A percentile compares a stretch with the other conserved stretches of the same genome.
These are phyloP conservation scores for Marcusenius ussheri DNA, from an alignment of 2,113 vertebrate genomes.

Conservation along the genomic window DNA sequence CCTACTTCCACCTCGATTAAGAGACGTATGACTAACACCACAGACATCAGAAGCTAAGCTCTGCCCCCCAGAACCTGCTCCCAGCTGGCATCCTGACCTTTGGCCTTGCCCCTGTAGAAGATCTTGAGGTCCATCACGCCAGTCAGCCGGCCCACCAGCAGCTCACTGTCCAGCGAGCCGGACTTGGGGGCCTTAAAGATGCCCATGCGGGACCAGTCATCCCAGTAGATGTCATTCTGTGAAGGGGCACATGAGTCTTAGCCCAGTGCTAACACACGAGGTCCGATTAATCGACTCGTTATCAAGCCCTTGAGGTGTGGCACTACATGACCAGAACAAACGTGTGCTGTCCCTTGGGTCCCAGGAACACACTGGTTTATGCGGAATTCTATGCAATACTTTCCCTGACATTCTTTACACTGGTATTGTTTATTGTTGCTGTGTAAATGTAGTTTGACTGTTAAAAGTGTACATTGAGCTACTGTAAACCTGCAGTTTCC, in stretches of 20 bases:
- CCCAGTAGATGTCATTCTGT: constrained; percentile 96
- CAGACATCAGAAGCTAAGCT: background rate
- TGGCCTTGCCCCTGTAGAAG: constrained; percentile 85
- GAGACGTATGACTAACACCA: background rate
- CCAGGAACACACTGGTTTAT: background rate
- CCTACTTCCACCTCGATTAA: background rate
- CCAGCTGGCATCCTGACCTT: constrained; percentile 56
- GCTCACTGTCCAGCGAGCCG: constrained; percentile 68
- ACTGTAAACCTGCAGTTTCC: background rate
- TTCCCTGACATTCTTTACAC: background rate
- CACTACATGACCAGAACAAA: background rate
- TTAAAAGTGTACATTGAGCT: background rate
- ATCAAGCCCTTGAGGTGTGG: background rate
- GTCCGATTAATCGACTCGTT: background rate
- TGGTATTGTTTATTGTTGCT: background rate
- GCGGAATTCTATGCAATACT: background rate
- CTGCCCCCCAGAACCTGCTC: background rate
- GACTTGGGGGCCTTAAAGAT: constrained; percentile 89
- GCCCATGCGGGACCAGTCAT: constrained; percentile 94
- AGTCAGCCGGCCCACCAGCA: constrained; percentile 74
- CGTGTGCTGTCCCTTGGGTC: background rate
- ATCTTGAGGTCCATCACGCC: constrained; percentile 98
- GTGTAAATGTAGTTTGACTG: background rate
- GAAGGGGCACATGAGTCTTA: constrained; percentile 14
- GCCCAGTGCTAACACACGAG: background rate